Evolutionary conservation across 2,888 invertebrate species (phyloP), one percentile per base, ranked within the genome.

Genomic region (Terebella lapidaria): DNA sequence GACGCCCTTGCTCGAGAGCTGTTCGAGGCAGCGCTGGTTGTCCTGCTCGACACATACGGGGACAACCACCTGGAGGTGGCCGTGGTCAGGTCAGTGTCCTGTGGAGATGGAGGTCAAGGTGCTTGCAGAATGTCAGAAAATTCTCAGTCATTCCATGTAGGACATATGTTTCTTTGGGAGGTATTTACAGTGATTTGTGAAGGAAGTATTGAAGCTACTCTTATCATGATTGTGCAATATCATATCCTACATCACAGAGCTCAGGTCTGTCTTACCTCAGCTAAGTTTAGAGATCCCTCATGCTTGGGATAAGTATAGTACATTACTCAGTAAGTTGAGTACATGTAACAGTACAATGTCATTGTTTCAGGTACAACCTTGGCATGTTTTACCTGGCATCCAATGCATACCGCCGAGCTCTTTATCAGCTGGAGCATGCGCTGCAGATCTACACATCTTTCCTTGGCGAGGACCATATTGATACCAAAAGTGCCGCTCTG

Each of bases 311-410:
- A 35, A 35, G 10, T 15, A 15, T 10, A 35, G 42, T 10, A 35
- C 10, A n/a, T 35, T 15, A 35, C 42, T 35, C n/a, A n/a, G n/a
- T n/a, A n/a, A n/a, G n/a, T n/a, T n/a, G n/a, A n/a, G n/a, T 35
- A 15, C 42, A 35, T 15, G n/a, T 35, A 35, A 35, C n/a, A 15
- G n/a, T 15, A 15, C n/a, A 15, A 10, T 35, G 42, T 35, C n/a
- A 15, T 35, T 15, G 10, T 35, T 65, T 27, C 62, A 73, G 73
- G 56, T 73, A 70, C 66, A 72, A 73, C 57, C 67, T 73, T n/a
- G 73, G 73, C 22, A 66, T 69, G 1, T 68, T 64, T 54, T 73
- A 71, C 54, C 71, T 71, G 61, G 72, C 71, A 18, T 69, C 67
- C 26, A 71, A 69, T 58, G 65, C 66, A 51, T 72, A 67, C 53